These are phyloP conservation scores for Microctonus aethiopoides DNA, from an alignment of 2,888 invertebrate species.

Conservation along the genomic window DNA sequence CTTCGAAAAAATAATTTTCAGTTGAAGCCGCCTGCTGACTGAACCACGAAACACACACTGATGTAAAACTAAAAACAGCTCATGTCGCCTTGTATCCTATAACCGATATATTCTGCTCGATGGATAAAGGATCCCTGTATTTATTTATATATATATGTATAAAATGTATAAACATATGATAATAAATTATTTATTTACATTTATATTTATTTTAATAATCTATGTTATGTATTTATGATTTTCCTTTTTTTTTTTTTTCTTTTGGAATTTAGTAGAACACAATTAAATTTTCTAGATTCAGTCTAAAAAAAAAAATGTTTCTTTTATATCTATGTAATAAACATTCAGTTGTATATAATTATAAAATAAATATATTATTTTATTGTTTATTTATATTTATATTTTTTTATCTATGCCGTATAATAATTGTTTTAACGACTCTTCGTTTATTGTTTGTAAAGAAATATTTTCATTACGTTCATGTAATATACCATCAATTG, in stretches of 20 bases:
- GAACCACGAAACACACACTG: slow-evolving; percentile 19
- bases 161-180: background rate
- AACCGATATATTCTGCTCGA: slow-evolving; percentile 13
- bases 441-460: slow-evolving; percentile 68
- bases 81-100: background rate
- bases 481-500: slow-evolving; percentile 44
- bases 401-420: slow-evolving; percentile 59
- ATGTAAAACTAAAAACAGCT: slow-evolving; percentile 1
- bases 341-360: background rate
- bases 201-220: background rate
- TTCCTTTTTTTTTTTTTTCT: too few species aligned
- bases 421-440: slow-evolving; percentile 68
- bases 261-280: too few species aligned
- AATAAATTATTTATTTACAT: background rate
- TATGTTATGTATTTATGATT: background rate
- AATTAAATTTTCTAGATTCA: too few species aligned
- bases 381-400: background rate
- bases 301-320: too few species aligned
- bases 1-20: slow-evolving; percentile 21
- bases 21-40: slow-evolving; percentile 25
- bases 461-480: slow-evolving; percentile 44
- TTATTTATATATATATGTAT: background rate
- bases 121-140: slow-evolving; percentile 19
- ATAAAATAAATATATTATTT: slow-evolving; percentile 16
- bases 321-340: too few species aligned